Base-by-base conservation (phyloP, 2,888 invertebrate genomes). In the Deilephila porcellus region DNA sequence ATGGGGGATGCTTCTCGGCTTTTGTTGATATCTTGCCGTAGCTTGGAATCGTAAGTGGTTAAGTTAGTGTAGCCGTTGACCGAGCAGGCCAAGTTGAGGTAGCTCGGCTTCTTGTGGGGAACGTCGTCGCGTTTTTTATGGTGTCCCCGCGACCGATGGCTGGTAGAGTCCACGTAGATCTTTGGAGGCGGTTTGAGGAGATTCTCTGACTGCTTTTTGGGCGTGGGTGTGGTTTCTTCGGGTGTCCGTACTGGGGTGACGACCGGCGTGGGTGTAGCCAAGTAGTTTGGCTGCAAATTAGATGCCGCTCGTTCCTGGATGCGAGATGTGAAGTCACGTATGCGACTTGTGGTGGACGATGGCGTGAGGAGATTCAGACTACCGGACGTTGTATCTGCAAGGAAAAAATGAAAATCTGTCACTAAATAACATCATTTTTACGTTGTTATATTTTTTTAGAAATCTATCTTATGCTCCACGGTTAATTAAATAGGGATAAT, bases 21-120 rank as follows among this genome's bases (percentile, higher is more conserved):
- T 82, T 96, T 97, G 80, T 96, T 96, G 73, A 96, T 96, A 71
- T 97, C 97, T 85, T 97, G 97, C 19, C 97, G 95, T 59, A 97
- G 92, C 86, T 97, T 97, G 0, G 98, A 97, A 90, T 98, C 97
- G 95, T 98, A 98, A 75, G 98, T 97, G 7, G 97, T 98, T 74
- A 97, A 95, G 82, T 97, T 97, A 6, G 97, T 97, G 88, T 98
- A 98, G 4, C 98, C 98, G 92, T 97, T 98, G 72, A 98, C 98
- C 29, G 98, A 98, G 88, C 98, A 98, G 71, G 98, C 98, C 76
- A 98, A 93, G 83, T 97, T 98, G 74, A 98, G 93, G 88, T 98
- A 98, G 74, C 98, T 98, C 0, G 98, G 98, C 86, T 98, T 97
- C 87, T 97, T 97, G 20, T 94, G 93, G 14, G 90, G 85, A 70